Conservation (phyloP, 2,113 vertebrate species). For the Motacilla alba region DNA sequence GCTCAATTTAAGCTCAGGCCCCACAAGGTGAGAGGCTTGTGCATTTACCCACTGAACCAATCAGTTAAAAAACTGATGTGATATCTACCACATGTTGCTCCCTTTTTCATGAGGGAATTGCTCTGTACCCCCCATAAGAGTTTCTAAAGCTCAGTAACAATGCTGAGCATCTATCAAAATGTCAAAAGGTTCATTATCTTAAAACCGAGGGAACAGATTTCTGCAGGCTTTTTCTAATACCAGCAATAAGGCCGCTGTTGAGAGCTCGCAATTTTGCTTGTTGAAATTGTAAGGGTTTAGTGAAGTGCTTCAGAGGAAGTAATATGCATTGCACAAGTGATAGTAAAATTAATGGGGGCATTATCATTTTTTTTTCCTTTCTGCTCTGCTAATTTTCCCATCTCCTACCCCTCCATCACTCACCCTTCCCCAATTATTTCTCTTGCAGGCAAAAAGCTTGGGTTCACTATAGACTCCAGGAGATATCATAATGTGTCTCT, state of each 20-base stretch:
- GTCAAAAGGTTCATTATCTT: constrained; percentile 78
- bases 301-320: constrained; percentile 53
- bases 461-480: constrained; percentile 76
- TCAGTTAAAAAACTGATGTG: constrained; percentile 69
- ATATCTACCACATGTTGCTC: constrained; percentile 79
- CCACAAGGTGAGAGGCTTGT: constrained; percentile 72
- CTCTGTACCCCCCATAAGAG: constrained; percentile 70
- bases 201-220: constrained; percentile 69
- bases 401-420: constrained; percentile 27
- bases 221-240: constrained; percentile 57
- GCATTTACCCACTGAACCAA: constrained; percentile 71
- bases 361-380: neutral
- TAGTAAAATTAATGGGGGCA: constrained; percentile 53
- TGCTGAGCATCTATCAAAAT: constrained; percentile 75
- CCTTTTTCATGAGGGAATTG: constrained; percentile 68
- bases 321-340: constrained; percentile 20
- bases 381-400: neutral
- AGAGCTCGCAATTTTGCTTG: constrained; percentile 61
- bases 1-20: constrained; percentile 70
- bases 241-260: constrained; percentile 46
- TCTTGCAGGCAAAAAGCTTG: constrained; percentile 78
- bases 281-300: constrained; percentile 55
- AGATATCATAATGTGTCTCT: constrained; percentile 82
- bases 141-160: constrained; percentile 75
- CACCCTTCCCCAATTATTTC: neutral